Evolutionary conservation across 2,888 invertebrate genomes (phyloP).

Genomic region (Trissolcus brochymenae): DNA sequence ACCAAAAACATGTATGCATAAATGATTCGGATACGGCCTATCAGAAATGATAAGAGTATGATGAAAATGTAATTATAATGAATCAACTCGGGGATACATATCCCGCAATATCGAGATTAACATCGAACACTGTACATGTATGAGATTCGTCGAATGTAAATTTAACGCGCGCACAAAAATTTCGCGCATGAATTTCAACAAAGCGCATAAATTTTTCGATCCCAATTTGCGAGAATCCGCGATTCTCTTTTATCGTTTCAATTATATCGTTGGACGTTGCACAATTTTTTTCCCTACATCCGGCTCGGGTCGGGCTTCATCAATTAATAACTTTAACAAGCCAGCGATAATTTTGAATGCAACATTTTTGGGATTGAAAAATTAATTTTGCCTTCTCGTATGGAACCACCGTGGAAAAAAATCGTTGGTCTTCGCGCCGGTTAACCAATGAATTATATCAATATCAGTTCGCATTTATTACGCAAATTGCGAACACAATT

Average conservation of each 20-base stretch:
- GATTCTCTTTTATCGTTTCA: too few relatives aligned
- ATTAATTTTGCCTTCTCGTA: not conserved
- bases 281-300: too few relatives aligned
- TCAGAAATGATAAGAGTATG: slow-evolving; percentile 53
- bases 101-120: slow-evolving; percentile 48
- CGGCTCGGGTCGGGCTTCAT: too few relatives aligned
- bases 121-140: slow-evolving; percentile 41
- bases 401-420: not conserved
- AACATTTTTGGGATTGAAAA: not conserved
- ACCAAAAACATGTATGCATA: slow-evolving; percentile 53
- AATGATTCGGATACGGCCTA: slow-evolving; percentile 48
- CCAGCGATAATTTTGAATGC: too few relatives aligned
- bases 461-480: slow-evolving; percentile 20
- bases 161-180: slow-evolving; percentile 10
- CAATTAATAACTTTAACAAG: too few relatives aligned
- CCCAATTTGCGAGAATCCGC: too few relatives aligned
- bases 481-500: slow-evolving; percentile 38
- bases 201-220: not conserved
- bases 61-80: slow-evolving; percentile 57
- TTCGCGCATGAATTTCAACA: not conserved
- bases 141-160: slow-evolving; percentile 43
- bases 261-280: too few relatives aligned
- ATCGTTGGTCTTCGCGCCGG: slow-evolving; percentile 5
- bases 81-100: slow-evolving; percentile 44
- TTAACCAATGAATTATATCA: slow-evolving; percentile 35